Evolutionary conservation across 2,888 invertebrate species (phyloP).

Genomic region (Resseliella maxima): DNA sequence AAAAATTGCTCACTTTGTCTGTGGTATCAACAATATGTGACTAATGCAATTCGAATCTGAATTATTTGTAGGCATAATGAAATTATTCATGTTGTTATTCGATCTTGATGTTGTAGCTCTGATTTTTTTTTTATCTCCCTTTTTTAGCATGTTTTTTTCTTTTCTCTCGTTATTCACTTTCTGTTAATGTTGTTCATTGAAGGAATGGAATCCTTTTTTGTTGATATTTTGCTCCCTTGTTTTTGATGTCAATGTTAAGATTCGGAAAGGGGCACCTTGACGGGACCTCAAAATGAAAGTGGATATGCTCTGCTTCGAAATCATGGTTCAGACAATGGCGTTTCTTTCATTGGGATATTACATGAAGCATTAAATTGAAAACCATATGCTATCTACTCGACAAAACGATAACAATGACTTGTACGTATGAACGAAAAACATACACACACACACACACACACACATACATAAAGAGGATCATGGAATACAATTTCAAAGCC

Average conservation of each 20-base stretch:
- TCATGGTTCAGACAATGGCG: neutral
- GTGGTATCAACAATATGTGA: too few species aligned
- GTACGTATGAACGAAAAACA: neutral
- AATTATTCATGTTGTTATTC: neutral
- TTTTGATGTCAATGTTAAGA: neutral
- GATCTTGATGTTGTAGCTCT: neutral
- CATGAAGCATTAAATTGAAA: slow-evolving; percentile 31
- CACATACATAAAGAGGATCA: neutral
- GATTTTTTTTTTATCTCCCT: neutral
- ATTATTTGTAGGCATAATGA: neutral
- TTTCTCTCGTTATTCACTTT: neutral
- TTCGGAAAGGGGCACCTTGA: too few species aligned
- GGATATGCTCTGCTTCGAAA: slow-evolving; percentile 13
- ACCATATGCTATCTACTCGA: slow-evolving; percentile 30
- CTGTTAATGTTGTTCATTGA: neutral
- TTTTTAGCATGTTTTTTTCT: neutral
- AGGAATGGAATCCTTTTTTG: slow-evolving; percentile 2
- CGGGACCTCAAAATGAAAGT: neutral
- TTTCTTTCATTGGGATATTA: slow-evolving; percentile 23
- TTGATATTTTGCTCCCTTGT: neutral
- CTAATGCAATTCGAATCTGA: too few species aligned
- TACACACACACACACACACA: neutral
- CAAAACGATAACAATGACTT: slow-evolving; percentile 13
- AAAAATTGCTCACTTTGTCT: neutral
- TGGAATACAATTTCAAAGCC: neutral